Evolutionary conservation across 2,797 vertebrate species (phyloP).

Genomic region (Etheostoma perlongum): DNA sequence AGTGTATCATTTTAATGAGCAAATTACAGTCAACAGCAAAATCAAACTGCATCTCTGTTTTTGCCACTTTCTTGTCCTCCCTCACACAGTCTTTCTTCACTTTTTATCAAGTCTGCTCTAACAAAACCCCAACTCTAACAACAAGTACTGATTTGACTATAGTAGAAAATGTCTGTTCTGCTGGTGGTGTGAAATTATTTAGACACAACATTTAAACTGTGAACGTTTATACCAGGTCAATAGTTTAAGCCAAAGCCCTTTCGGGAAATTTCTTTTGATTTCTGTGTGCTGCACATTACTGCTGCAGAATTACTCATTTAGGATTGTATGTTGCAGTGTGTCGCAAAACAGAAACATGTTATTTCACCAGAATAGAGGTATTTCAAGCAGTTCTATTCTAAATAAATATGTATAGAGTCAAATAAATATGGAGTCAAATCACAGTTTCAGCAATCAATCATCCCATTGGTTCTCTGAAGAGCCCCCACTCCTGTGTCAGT

Average conservation of each 20-base stretch:
- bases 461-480: conserved; percentile 1
- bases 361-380: conserved; percentile 14
- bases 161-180: not conserved
- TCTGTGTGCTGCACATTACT: not conserved
- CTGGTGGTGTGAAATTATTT: conserved; percentile 8
- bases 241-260: conserved; percentile 8
- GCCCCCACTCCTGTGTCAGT: conserved; percentile 11
- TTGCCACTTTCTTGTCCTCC: not conserved
- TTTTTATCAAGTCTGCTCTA: not conserved
- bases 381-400: conserved; percentile 13
- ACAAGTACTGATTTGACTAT: not conserved
- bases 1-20: conserved; percentile 5
- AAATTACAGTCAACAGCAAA: conserved; percentile 23
- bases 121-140: conserved; percentile 11
- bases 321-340: conserved; percentile 14
- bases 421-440: not conserved
- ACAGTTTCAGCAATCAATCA: conserved; percentile 12
- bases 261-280: conserved; percentile 7
- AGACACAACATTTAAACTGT: not conserved
- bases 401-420: conserved; percentile 16
- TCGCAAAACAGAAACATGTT: conserved; percentile 17
- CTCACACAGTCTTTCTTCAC: not conserved
- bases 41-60: conserved; percentile 9
- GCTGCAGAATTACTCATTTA: not conserved
- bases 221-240: not conserved